Evolutionary conservation across 2,797 vertebrate genomes (phyloP).

Genomic region (Gila robusta): DNA sequence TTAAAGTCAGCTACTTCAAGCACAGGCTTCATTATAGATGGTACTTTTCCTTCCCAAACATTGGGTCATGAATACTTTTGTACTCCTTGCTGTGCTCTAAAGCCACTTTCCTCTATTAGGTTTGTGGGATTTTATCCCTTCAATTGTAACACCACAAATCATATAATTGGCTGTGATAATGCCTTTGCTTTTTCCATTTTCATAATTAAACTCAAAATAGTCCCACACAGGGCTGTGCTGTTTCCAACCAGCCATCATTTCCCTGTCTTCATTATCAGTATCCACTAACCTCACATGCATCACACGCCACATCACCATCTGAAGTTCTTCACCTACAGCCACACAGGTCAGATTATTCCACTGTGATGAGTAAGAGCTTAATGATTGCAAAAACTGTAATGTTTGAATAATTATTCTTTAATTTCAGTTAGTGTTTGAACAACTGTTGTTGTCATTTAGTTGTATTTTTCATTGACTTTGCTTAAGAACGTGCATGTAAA

Average conservation of each 20-base stretch:
- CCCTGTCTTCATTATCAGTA: neutral
- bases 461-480: neutral
- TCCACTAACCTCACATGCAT: neutral
- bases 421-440: neutral
- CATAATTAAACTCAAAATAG: slow-evolving; percentile 14
- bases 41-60: neutral
- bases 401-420: neutral
- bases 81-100: neutral
- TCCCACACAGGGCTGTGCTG: neutral
- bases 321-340: neutral
- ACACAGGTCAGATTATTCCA: neutral
- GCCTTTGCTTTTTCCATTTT: neutral
- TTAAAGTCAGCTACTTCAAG: neutral
- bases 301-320: neutral
- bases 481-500: neutral
- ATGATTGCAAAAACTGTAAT: neutral
- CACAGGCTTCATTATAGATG: neutral
- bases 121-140: slow-evolving; percentile 5
- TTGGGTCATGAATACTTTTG: neutral
- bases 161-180: neutral
- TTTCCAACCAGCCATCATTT: neutral
- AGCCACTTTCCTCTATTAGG: neutral
- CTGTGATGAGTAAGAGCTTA: neutral
- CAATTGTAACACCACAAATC: neutral
- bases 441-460: neutral